Evolutionary conservation across 30 jellyfish, hydroid and myxozoan species (phyloP).

Genomic region (Chironex yamaguchii): DNA sequence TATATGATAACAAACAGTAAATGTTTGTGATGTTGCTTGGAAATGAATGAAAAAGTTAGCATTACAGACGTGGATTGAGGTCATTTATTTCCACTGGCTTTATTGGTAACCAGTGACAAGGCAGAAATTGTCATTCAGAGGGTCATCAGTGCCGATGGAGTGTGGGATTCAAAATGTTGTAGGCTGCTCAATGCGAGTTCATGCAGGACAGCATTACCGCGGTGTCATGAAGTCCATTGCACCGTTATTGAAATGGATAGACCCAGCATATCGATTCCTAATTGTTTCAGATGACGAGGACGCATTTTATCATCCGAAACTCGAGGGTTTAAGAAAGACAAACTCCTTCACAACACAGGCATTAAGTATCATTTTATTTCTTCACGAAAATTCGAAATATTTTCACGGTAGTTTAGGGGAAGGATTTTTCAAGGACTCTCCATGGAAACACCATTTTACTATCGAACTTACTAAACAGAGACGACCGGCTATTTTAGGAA

Average conservation of each 20-base stretch:
- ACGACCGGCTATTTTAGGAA: background rate
- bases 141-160: too few species aligned
- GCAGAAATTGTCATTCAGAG: too few species aligned
- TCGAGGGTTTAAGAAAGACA: background rate
- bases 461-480: background rate
- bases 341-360: background rate
- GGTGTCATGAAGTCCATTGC: background rate
- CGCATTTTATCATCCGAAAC: background rate
- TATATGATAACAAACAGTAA: too few species aligned
- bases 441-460: background rate
- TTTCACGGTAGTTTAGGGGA: background rate
- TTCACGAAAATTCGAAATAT: background rate
- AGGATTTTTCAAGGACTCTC: background rate
- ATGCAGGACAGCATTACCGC: background rate
- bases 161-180: background rate
- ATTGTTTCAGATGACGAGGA: background rate
- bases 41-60: too few species aligned
- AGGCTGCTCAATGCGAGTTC: background rate
- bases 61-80: too few species aligned
- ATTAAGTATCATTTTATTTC: background rate
- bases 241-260: background rate
- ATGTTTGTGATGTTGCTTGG: too few species aligned
- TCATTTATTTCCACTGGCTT: too few species aligned
- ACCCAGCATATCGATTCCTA: background rate
- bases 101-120: too few species aligned